Base-by-base conservation (phyloP, 1,140 invertebrate genomes). In the Saccostrea cuccullata region DNA sequence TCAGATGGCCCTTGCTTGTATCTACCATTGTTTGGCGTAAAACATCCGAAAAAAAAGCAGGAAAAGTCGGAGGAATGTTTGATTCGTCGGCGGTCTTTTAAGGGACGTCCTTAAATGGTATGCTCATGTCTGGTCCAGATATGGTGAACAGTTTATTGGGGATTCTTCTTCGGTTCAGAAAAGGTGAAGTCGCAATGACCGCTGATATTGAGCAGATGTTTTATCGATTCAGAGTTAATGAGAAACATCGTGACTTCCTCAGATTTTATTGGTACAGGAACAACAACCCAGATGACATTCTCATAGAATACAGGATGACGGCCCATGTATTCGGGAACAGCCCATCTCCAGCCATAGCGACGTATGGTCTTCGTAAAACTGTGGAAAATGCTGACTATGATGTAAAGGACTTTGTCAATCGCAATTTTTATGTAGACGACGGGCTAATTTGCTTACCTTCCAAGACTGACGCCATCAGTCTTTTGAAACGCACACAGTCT, bases 81-180 rank as follows among this genome's bases (percentile, higher is more conserved):
- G 87, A 90, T 58, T 90, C 90, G 3, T 87, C 85, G 2, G 87
- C 87, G 4, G 17, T 17, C n/a, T 89, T 47, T 26, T n/a, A 83
- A 36, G 93, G 90, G n/a, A 86, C 88, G n/a, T 94, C 93, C 15
- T 86, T 94, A 0, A 94, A 93, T 73, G 58, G 86, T 55, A n/a
- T 85, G 0, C 73, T 93, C 23, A 82, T 91, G n/a, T 11, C 84
- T 20, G 92, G 92, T 36, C 94, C 95, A 17, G 93, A 93, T 86
- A 64, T 96, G 0, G 95, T 95, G 90, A 93, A 77, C 67, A 90
- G 83, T n/a, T 64, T 92, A 0, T 20, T 90, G 23, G 91, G 88
- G 8, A 87, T 92, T 12, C 84, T 93, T 0, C 40, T 91, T 3
- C 85, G 90, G 0, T 93, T 92, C 77, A 88, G 90, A 15, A 56